phyloP scores from a whole-genome alignment of 2,797 vertebrate genomes.

The Chiloscyllium punctatum region DNA sequence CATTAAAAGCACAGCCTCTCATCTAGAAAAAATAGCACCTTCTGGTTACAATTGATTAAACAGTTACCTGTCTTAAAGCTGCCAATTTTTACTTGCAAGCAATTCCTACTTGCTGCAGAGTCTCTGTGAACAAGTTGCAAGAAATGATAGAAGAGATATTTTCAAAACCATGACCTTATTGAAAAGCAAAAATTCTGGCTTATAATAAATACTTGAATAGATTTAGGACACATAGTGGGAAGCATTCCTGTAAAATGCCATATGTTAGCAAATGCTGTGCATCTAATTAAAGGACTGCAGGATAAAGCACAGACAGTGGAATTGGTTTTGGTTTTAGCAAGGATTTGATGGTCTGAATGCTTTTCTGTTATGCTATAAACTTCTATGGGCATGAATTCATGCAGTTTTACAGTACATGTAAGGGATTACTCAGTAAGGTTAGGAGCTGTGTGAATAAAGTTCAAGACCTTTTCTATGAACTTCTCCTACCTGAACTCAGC shows the following conservation, averaged over 20 bases:
- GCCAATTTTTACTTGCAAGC: neutral
- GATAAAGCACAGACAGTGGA: neutral
- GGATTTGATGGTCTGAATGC: neutral
- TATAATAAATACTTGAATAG: neutral
- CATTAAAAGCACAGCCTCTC: neutral
- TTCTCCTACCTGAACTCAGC: too few relatives aligned
- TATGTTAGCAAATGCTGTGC: neutral
- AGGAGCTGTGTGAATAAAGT: too few relatives aligned
- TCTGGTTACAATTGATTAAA: conserved; percentile 5
- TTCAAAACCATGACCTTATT: neutral
- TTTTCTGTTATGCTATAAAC: neutral
- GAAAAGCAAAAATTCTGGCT: neutral
- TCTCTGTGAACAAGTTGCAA: neutral
- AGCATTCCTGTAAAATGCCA: neutral
- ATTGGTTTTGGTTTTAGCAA: neutral
- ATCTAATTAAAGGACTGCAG: neutral
- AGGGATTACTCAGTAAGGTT: too few relatives aligned
- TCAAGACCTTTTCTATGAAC: too few relatives aligned
- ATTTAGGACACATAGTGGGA: neutral
- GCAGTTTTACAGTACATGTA: neutral
- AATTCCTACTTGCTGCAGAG: neutral
- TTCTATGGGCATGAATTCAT: neutral
- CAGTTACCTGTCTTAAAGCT: neutral
- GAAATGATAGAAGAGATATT: neutral
- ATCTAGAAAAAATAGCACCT: neutral